phyloP scores from a whole-genome alignment of 2,113 vertebrate genomes.

The Colistium nudipinnis region DNA sequence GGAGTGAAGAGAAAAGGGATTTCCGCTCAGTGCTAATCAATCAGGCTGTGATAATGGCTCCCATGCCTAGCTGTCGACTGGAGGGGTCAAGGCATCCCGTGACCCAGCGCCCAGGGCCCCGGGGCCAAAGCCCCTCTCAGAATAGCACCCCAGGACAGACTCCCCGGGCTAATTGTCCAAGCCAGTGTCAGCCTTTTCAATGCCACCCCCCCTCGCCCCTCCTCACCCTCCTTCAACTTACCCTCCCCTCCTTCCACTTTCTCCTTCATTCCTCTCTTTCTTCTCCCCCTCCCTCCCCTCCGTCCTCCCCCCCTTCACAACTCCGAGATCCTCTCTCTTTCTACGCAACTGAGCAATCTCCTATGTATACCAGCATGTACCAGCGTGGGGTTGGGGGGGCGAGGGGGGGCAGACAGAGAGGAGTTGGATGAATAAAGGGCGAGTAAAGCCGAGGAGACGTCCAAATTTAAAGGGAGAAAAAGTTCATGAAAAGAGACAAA shows the following conservation, averaged over 20 bases:
- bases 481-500: constrained; percentile 46
- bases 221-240: neutral
- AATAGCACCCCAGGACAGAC: constrained; percentile 82
- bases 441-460: neutral
- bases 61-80: constrained; percentile 83
- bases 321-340: constrained; percentile 56
- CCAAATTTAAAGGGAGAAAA: constrained; percentile 8
- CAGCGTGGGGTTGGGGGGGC: neutral
- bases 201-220: constrained; percentile 56
- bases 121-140: constrained; percentile 74
- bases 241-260: constrained; percentile 57
- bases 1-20: constrained; percentile 78
- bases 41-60: constrained; percentile 85
- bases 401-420: neutral
- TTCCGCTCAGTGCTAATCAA: constrained; percentile 86
- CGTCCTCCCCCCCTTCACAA: constrained; percentile 34
- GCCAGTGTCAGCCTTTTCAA: constrained; percentile 83
- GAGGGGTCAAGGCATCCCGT: constrained; percentile 84
- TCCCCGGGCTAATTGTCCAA: constrained; percentile 83
- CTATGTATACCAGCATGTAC: constrained; percentile 43
- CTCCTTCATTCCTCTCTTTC: constrained; percentile 59
- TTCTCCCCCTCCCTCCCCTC: constrained; percentile 45
- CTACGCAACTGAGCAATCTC: constrained; percentile 52
- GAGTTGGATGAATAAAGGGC: constrained; percentile 4
- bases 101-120: constrained; percentile 80